Evolutionary conservation across 2,797 vertebrate species (phyloP), one percentile per base, ranked within the genome.

Genomic region (Platalea minor): DNA sequence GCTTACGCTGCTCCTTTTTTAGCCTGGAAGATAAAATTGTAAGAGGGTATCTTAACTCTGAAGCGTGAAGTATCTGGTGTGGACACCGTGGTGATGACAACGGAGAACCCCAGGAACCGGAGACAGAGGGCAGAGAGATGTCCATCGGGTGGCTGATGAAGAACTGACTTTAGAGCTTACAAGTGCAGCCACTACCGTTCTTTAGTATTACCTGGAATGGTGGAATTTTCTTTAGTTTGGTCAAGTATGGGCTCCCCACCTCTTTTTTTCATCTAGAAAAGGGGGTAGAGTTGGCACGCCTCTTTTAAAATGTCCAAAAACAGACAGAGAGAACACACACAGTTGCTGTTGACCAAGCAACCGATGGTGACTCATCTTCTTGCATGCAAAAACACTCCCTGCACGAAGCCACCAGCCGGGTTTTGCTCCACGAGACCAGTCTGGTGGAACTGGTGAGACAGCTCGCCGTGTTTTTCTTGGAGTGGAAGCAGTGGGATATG

Each of bases 371-470:
- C 68, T 97, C 96, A 96, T 24, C 54, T 89, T 31, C 88, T 93
- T 23, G 21, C 63, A 92, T 41, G 84, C 86, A 82, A 14, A 17
- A 92, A 87, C 91, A 48, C 64, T 87, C 86, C 86, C 93, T 70
- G 86, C 54, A 6, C 18, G 31, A 46, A 91, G 67, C 88, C 84
- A 93, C 84, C 83, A 57, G 88, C 69, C 5, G 1, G 53, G 76
- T 72, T 65, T 17, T 23, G 16, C 94, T 90, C 84, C 0, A 0
- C 13, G 63, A 85, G 74, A 67, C 63, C 59, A 18, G 64, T 17
- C 93, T 94, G 93, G 59, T 91, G 92, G 89, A 97, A 76, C 81
- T 85, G 95, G 75, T 96, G 95, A 95, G 86, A 75, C 91, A 94
- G 92, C 86, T 86, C 9, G 0, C 54, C 11, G 5, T 96, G 91